These are phyloP conservation scores for Neoarius graeffei DNA, from an alignment of 2,113 vertebrate species.

Conservation along the genomic window DNA sequence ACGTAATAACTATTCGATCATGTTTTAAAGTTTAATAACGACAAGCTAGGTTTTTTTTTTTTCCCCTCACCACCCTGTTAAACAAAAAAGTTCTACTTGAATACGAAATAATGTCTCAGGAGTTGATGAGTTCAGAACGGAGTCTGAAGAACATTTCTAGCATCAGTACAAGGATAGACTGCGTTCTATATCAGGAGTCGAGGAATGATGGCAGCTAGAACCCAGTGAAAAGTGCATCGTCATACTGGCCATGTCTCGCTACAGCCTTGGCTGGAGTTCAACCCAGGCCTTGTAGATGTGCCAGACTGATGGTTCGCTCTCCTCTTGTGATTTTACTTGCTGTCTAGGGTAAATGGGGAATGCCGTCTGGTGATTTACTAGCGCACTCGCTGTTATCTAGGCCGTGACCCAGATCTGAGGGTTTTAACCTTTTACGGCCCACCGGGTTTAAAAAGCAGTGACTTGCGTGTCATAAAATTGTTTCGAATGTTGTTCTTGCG, in stretches of 20 bases:
- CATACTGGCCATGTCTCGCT: constrained; percentile 3
- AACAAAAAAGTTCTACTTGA: background rate
- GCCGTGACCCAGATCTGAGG: constrained; percentile 10
- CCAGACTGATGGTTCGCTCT: constrained; percentile 5
- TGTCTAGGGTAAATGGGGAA: background rate
- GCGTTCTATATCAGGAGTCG: background rate
- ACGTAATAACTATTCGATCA: background rate
- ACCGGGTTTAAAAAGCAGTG: background rate
- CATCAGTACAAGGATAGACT: constrained; percentile 10
- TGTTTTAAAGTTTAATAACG: constrained; percentile 9
- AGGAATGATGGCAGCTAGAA: background rate
- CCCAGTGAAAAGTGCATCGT: constrained; percentile 31
- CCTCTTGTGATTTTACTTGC: background rate
- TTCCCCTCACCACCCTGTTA: background rate
- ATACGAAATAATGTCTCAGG: background rate
- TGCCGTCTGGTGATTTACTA: background rate
- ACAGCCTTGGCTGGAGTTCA: constrained; percentile 34
- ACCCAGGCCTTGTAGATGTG: background rate
- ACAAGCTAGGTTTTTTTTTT: too few species aligned
- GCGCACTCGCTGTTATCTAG: background rate
- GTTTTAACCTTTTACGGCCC: background rate
- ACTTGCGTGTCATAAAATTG: background rate
- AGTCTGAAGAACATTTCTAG: background rate
- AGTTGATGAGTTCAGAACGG: background rate
- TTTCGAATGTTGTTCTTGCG: too few species aligned